Conservation (phyloP, 2,888 invertebrate species). For the Clunio marinus region DNA sequence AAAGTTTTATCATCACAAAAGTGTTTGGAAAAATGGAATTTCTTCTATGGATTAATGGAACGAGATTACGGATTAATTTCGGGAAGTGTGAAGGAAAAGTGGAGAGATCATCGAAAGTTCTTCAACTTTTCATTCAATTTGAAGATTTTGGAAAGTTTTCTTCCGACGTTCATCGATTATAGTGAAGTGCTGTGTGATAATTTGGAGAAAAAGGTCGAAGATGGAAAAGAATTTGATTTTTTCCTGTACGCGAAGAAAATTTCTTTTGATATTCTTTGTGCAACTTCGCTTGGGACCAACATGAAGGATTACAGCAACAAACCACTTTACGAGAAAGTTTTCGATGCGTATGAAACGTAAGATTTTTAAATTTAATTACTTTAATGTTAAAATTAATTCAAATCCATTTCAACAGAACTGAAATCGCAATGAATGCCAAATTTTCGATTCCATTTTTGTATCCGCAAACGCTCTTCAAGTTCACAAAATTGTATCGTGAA, state of each 20-base stretch:
- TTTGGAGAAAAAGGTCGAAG: neutral
- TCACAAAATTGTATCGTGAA: neutral
- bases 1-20: neutral
- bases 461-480: neutral
- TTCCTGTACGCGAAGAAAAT: neutral
- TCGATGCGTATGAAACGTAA: neutral
- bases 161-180: neutral
- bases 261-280: neutral
- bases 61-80: neutral
- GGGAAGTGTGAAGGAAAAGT: neutral
- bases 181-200: neutral
- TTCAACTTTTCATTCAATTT: constrained; percentile 1
- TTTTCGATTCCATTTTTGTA: neutral
- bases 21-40: constrained; percentile 12
- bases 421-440: neutral
- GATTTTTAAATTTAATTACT: neutral
- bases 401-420: neutral
- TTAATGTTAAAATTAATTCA: neutral
- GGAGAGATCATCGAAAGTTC: constrained; percentile 9
- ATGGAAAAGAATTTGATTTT: neutral
- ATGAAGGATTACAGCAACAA: neutral
- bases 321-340: neutral
- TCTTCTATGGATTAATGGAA: constrained; percentile 1
- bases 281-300: neutral
- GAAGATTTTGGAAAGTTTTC: neutral